Percentiles rank a stretch among this genome's conserved stretches.
Conservation (phyloP, 2,113 vertebrate genomes). For the Phaethon lepturus region DNA sequence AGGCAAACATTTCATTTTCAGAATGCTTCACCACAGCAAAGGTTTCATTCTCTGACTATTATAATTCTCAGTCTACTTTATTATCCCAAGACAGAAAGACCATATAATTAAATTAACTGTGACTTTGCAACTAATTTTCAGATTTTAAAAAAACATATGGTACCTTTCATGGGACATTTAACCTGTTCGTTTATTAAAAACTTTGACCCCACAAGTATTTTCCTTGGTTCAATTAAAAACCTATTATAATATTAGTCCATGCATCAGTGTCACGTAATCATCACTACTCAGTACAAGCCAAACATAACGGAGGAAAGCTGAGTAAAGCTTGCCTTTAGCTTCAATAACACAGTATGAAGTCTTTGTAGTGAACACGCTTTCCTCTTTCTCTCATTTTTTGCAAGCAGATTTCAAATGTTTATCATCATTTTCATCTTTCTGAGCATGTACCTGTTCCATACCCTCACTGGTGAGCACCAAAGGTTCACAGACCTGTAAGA, state of each 20-base stretch:
- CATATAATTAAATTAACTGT: constrained; percentile 74
- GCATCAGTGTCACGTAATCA: constrained; percentile 17
- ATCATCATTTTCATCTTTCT: background rate
- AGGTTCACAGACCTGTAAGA: background rate
- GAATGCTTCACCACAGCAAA: background rate
- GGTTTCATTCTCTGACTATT: background rate
- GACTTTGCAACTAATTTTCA: constrained; percentile 69
- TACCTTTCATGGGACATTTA: constrained; percentile 67
- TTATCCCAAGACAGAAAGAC: constrained; percentile 51
- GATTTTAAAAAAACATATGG: constrained; percentile 30
- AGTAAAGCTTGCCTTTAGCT: background rate
- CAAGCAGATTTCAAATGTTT: background rate
- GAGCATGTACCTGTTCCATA: accelerated
- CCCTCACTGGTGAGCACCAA: accelerated
- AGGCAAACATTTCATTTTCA: background rate
- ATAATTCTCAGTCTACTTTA: constrained; percentile 32
- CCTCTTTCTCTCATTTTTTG: background rate
- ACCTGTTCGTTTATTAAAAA: constrained; percentile 62
- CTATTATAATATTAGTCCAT: constrained; percentile 43
- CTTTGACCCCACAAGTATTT: constrained; percentile 58
- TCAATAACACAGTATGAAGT: background rate
- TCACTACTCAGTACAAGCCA: background rate
- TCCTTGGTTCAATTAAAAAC: constrained; percentile 46
- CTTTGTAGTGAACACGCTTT: background rate
- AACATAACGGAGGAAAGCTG: background rate